Evolutionary conservation across 2,888 invertebrate species (phyloP).

Genomic region (Neocrepidodera transversa): DNA sequence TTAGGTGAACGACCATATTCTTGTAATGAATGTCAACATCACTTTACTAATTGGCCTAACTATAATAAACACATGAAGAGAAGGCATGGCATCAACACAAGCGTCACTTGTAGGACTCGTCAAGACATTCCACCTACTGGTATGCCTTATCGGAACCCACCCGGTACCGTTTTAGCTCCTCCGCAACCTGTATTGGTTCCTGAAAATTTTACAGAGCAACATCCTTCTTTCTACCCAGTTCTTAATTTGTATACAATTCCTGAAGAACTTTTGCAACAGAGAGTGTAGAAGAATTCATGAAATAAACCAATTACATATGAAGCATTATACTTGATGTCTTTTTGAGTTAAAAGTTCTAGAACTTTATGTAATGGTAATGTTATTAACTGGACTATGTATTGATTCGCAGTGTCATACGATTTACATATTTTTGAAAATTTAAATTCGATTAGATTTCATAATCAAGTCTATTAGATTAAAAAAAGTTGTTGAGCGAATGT

Average conservation of each 20-base stretch:
- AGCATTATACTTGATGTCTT: too few species aligned
- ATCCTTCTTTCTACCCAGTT: slow-evolving; percentile 54
- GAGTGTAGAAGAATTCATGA: slow-evolving; percentile 42
- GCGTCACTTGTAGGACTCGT: slow-evolving; percentile 59
- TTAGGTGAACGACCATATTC: slow-evolving; percentile 71
- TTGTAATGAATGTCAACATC: slow-evolving; percentile 74
- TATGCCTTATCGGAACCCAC: slow-evolving; percentile 59
- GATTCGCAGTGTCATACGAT: too few species aligned
- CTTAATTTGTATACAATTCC: slow-evolving; percentile 56
- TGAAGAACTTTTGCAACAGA: slow-evolving; percentile 53
- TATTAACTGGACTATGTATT: too few species aligned
- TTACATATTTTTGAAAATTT: too few species aligned
- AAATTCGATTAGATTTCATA: too few species aligned
- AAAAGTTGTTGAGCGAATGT: too few species aligned
- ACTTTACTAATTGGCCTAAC: slow-evolving; percentile 84
- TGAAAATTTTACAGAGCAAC: slow-evolving; percentile 47
- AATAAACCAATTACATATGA: too few species aligned
- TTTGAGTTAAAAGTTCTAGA: neutral
- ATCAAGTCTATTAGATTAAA: too few species aligned
- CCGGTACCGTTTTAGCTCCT: slow-evolving; percentile 58
- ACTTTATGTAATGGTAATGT: too few species aligned
- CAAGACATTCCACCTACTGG: slow-evolving; percentile 60
- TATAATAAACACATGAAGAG: slow-evolving; percentile 85
- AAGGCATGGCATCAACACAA: slow-evolving; percentile 67
- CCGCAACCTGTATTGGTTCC: slow-evolving; percentile 51